phyloP scores from a whole-genome alignment of 2,113 vertebrate genomes.

The Nibea albiflora region DNA sequence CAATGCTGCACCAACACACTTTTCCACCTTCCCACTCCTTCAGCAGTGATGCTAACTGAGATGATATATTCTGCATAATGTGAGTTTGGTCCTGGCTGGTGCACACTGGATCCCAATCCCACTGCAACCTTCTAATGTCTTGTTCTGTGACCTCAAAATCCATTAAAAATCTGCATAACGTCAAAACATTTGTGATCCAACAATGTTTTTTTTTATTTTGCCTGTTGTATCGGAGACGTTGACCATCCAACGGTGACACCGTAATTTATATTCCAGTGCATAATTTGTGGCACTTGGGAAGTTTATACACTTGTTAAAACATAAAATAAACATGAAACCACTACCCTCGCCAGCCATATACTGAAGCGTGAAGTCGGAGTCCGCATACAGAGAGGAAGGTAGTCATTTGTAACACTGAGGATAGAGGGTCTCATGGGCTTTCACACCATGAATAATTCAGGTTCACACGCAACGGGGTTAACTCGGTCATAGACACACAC shows the following conservation, averaged over 20 bases:
- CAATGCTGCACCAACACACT: background rate
- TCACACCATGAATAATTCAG: conserved; percentile 74
- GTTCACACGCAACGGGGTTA: conserved; percentile 60
- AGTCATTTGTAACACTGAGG: conserved; percentile 71
- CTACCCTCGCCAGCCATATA: conserved; percentile 20
- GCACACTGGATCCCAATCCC: background rate
- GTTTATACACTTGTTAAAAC: conserved; percentile 47
- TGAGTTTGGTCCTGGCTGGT: background rate
- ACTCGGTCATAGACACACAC: conserved; percentile 65
- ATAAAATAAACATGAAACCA: conserved; percentile 67
- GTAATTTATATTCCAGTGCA: conserved; percentile 42
- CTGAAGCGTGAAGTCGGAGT: conserved; percentile 47
- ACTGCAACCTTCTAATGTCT: conserved; percentile 4
- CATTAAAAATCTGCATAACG: conserved; percentile 20
- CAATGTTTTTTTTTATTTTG: background rate
- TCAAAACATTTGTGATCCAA: conserved; percentile 7
- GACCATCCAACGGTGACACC: conserved; percentile 25
- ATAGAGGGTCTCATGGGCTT: conserved; percentile 64
- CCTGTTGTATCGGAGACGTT: conserved; percentile 3
- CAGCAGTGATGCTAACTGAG: background rate
- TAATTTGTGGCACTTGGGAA: conserved; percentile 32
- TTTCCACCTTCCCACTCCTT: background rate
- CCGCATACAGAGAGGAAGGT: conserved; percentile 36
- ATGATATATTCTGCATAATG: background rate
- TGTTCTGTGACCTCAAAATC: conserved; percentile 12